A percentile compares a stretch with the other conserved stretches of the same genome.
These are phyloP conservation scores for Meta bourneti DNA, from an alignment of 2,888 invertebrate species.

Conservation along the genomic window DNA sequence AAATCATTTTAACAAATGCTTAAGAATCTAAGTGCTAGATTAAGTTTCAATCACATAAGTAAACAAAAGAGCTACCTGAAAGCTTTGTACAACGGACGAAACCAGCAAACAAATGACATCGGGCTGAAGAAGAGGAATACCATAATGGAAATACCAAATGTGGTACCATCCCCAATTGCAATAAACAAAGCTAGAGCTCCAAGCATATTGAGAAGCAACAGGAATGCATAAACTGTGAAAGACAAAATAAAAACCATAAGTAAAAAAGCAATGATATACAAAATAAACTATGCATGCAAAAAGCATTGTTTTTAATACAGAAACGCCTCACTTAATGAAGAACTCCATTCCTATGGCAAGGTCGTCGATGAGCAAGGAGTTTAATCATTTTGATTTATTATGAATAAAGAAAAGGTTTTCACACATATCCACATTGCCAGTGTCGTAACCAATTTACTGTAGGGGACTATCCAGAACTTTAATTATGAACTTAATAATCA, in stretches of 20 bases:
- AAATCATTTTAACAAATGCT: too few species aligned
- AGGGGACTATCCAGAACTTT: neutral
- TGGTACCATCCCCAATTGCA: constrained; percentile 81
- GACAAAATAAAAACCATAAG: neutral
- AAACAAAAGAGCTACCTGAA: constrained; percentile 85
- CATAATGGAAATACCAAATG: constrained; percentile 93
- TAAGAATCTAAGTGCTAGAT: too few species aligned
- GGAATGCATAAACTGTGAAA: constrained; percentile 89
- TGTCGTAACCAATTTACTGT: too few species aligned
- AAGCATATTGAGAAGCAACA: constrained; percentile 91
- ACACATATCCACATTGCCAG: too few species aligned
- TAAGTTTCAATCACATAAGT: neutral
- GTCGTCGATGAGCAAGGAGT: neutral
- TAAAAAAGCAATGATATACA: neutral
- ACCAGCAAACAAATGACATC: constrained; percentile 99
- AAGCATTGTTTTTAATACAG: neutral
- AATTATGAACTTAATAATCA: neutral
- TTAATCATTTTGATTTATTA: too few species aligned
- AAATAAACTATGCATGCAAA: neutral
- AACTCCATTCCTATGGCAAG: neutral
- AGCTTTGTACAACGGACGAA: constrained; percentile 98
- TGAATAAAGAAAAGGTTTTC: neutral
- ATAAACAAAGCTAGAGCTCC: constrained; percentile 89
- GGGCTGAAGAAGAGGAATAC: constrained; percentile 95
- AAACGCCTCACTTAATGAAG: neutral